Percentiles rank a stretch among this genome's conserved stretches.
These are phyloP conservation scores for Latrodectus hesperus DNA, from an alignment of 2,888 invertebrate species.

Conservation along the genomic window DNA sequence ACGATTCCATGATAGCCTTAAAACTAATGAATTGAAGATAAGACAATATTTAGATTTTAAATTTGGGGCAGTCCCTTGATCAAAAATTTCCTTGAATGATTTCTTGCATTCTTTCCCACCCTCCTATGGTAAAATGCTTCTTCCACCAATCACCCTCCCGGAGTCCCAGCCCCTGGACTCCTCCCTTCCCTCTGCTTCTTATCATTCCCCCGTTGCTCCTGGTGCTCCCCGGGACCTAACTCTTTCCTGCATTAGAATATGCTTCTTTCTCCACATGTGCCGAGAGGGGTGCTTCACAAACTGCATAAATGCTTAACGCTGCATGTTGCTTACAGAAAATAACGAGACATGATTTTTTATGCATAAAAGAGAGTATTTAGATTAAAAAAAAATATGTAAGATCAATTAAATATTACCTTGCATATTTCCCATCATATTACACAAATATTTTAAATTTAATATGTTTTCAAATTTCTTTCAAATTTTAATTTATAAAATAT, in stretches of 20 bases:
- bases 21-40: not conserved
- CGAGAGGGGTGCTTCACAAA: slow-evolving; percentile 4
- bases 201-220: slow-evolving; percentile 52
- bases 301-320: not conserved
- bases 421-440: too few species aligned
- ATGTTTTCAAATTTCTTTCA: too few species aligned
- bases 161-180: slow-evolving; percentile 37
- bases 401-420: too few species aligned
- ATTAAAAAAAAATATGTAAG: too few species aligned
- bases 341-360: too few species aligned
- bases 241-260: slow-evolving; percentile 55
- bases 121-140: slow-evolving; percentile 19
- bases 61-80: slow-evolving; percentile 19
- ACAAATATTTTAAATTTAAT: too few species aligned
- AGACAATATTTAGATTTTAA: not conserved
- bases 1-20: too few species aligned
- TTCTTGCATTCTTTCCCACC: slow-evolving; percentile 38
- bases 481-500: too few species aligned
- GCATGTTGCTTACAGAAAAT: too few species aligned
- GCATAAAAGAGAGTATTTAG: too few species aligned
- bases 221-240: slow-evolving; percentile 37
- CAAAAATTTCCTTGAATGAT: slow-evolving; percentile 49
- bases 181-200: slow-evolving; percentile 61
- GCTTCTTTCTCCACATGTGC: slow-evolving; percentile 46
- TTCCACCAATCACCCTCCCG: slow-evolving; percentile 48